Conservation (phyloP, 2,797 vertebrate genomes). For the Gambelia wislizenii region DNA sequence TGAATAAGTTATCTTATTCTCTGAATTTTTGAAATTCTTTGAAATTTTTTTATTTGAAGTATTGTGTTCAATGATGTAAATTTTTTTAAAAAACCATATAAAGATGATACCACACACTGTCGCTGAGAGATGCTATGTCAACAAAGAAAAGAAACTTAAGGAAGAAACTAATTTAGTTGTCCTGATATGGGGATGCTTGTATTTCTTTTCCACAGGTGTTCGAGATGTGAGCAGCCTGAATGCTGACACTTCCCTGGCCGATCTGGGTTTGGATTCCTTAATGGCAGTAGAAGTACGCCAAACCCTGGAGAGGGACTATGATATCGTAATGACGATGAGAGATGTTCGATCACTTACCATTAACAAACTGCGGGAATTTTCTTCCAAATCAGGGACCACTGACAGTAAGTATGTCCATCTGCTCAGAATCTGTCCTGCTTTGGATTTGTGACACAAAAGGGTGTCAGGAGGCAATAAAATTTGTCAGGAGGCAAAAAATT, state of each 20-base stretch:
- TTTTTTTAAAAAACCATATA: not conserved
- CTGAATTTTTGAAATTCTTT: too few species aligned
- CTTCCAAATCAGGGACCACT: slow-evolving; percentile 68
- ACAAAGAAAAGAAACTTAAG: not conserved
- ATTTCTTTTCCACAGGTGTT: slow-evolving; percentile 82
- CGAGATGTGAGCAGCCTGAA: slow-evolving; percentile 88
- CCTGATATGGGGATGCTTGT: not conserved
- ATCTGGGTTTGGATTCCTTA: slow-evolving; percentile 94
- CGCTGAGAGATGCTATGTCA: not conserved
- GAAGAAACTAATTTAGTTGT: not conserved
- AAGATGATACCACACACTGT: too few species aligned
- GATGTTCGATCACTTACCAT: slow-evolving; percentile 93
- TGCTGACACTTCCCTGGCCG: slow-evolving; percentile 87
- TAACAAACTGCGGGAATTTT: slow-evolving; percentile 88
- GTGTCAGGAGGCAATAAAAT: too few species aligned
- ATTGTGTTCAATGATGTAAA: not conserved
- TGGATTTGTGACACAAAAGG: not conserved
- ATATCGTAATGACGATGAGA: slow-evolving; percentile 91
- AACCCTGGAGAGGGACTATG: slow-evolving; percentile 91
- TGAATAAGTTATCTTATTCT: too few species aligned
- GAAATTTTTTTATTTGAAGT: not conserved
- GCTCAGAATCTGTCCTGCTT: not conserved
- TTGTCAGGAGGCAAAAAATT: not conserved
- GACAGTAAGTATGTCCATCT: slow-evolving; percentile 74
- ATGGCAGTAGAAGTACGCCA: slow-evolving; percentile 98